phyloP scores from a whole-genome alignment of 23 tunicate genomes.

The Trididemnum nubilum region DNA sequence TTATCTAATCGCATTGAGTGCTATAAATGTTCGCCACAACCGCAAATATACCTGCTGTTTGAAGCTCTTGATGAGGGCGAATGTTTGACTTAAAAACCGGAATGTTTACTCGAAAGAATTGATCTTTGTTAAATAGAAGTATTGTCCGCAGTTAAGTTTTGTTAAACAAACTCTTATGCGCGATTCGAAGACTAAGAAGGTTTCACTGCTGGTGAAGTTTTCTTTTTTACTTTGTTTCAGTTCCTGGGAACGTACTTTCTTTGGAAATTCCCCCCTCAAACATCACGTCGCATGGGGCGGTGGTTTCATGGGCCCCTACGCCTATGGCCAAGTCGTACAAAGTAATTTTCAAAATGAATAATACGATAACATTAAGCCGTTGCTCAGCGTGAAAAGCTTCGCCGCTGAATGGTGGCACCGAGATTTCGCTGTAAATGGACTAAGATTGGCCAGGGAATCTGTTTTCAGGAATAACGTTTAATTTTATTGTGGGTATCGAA shows the following conservation, averaged over 20 bases:
- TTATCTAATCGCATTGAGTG: no score
- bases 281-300: slow-evolving; percentile 42
- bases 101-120: no score
- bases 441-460: neutral
- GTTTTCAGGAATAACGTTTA: no score
- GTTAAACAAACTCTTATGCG: no score
- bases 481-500: no score
- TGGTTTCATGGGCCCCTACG: slow-evolving; percentile 68
- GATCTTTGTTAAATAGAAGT: no score
- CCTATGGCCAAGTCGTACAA: slow-evolving; percentile 43
- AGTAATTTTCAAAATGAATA: neutral
- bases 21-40: no score
- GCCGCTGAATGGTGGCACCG: neutral
- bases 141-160: no score
- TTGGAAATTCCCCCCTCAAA: slow-evolving; percentile 24
- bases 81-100: no score
- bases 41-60: no score
- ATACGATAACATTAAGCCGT: neutral
- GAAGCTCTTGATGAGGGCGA: no score
- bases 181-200: neutral
- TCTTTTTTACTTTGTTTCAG: slow-evolving; percentile 7
- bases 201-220: neutral
- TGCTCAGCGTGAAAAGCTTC: neutral
- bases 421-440: neutral
- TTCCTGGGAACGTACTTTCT: slow-evolving; percentile 34